Conservation (phyloP, 30 jellyfish, hydroid and myxozoan genomes). For the Cassiopea andromeda region DNA sequence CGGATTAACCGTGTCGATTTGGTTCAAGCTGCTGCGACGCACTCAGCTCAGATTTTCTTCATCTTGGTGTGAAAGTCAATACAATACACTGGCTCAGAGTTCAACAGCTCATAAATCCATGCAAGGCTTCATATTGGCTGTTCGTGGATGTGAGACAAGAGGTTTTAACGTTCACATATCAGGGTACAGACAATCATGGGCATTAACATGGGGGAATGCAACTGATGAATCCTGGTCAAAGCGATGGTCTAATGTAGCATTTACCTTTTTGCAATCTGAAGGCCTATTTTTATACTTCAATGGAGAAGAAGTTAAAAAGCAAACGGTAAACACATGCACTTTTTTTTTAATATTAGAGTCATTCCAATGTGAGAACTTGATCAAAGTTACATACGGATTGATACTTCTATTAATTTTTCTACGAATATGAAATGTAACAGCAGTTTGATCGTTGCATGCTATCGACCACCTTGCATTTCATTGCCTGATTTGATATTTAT, state of each 20-base stretch:
- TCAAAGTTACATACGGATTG: no score
- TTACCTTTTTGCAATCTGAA: background rate
- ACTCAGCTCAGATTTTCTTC: background rate
- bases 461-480: no score
- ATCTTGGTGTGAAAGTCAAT: background rate
- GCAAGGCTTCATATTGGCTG: background rate
- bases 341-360: background rate
- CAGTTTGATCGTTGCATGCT: no score
- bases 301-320: background rate
- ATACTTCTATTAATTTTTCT: no score
- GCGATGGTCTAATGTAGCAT: background rate
- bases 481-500: no score
- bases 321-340: background rate
- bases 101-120: background rate
- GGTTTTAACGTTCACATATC: background rate
- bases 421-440: no score
- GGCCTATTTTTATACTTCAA: background rate
- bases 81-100: background rate
- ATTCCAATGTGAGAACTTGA: no score
- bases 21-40: conserved; percentile 15
- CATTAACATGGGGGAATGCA: conserved; percentile 11
- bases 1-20: conserved; percentile 19
- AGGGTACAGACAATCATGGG: background rate
- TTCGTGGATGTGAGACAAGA: background rate
- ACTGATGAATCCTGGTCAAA: background rate